Percentiles rank a stretch among this genome's conserved stretches.
phyloP scores from a whole-genome alignment of 2,113 vertebrate species.

The Uria lomvia region DNA sequence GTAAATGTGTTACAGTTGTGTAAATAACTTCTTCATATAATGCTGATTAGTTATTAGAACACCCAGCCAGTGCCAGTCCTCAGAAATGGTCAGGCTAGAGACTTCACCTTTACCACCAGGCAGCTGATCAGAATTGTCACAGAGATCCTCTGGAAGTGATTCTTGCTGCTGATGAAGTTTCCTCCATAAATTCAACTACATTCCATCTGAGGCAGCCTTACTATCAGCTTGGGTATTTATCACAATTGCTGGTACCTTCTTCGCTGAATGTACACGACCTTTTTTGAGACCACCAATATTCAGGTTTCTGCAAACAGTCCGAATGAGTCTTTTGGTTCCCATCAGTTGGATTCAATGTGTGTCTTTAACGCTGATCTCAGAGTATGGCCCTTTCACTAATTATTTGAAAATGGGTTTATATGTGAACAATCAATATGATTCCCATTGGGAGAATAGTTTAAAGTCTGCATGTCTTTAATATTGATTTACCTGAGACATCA shows the following conservation, averaged over 20 bases:
- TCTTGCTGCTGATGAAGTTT: neutral
- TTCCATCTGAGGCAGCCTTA: neutral
- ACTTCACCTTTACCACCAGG: neutral
- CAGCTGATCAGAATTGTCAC: neutral
- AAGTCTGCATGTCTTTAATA: neutral
- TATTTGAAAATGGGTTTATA: neutral
- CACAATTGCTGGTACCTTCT: neutral
- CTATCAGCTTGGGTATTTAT: neutral
- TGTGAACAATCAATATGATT: neutral
- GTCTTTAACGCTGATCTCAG: neutral
- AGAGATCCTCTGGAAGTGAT: neutral
- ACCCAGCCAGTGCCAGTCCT: neutral
- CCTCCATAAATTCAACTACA: neutral
- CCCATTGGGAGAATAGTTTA: neutral
- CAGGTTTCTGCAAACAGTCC: neutral
- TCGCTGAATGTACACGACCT: neutral
- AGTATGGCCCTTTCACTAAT: neutral
- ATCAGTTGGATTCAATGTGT: neutral
- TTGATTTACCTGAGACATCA: neutral
- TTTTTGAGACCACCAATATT: neutral
- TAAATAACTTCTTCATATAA: neutral
- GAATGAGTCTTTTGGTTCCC: neutral
- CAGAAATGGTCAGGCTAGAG: neutral
- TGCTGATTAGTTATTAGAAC: neutral
- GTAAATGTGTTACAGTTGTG: neutral